Percentiles rank a stretch among this genome's conserved stretches.
Evolutionary conservation across 2,797 vertebrate species (phyloP).

Genomic region (Eulemur coronatus): DNA sequence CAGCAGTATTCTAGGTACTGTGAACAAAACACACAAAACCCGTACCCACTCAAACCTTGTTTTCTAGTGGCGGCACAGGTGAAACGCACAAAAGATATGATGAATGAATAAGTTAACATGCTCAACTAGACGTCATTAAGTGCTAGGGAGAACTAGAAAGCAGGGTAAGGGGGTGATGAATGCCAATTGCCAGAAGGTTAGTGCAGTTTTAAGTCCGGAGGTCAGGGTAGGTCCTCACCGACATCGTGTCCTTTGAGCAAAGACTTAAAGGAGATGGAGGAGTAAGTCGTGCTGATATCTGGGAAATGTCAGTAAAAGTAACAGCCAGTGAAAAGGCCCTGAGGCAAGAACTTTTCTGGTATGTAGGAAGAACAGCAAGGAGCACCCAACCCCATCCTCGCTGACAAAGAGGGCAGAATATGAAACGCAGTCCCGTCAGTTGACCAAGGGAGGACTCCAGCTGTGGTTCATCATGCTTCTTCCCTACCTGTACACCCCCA

Average conservation of each 20-base stretch:
- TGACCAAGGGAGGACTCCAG: not conserved
- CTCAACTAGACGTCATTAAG: not conserved
- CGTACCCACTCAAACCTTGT: not conserved
- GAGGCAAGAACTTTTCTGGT: not conserved
- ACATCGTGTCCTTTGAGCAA: not conserved
- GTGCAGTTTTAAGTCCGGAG: not conserved
- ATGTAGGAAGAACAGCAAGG: not conserved
- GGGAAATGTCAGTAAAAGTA: not conserved
- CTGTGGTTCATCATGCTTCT: not conserved
- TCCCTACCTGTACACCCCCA: not conserved
- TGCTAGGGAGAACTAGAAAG: not conserved
- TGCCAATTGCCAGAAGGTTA: too few relatives aligned
- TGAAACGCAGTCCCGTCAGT: not conserved
- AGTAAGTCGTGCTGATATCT: not conserved
- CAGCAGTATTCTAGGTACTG: not conserved
- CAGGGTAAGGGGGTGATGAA: not conserved
- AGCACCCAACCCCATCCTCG: fast-evolving
- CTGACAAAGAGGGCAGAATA: not conserved
- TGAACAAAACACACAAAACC: not conserved
- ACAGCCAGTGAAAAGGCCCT: not conserved
- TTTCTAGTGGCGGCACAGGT: not conserved
- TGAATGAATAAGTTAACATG: not conserved
- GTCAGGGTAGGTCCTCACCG: not conserved
- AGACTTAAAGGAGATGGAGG: not conserved
- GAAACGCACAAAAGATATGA: not conserved